phyloP scores from a whole-genome alignment of 2,797 vertebrate genomes.

The Euthynnus affinis region DNA sequence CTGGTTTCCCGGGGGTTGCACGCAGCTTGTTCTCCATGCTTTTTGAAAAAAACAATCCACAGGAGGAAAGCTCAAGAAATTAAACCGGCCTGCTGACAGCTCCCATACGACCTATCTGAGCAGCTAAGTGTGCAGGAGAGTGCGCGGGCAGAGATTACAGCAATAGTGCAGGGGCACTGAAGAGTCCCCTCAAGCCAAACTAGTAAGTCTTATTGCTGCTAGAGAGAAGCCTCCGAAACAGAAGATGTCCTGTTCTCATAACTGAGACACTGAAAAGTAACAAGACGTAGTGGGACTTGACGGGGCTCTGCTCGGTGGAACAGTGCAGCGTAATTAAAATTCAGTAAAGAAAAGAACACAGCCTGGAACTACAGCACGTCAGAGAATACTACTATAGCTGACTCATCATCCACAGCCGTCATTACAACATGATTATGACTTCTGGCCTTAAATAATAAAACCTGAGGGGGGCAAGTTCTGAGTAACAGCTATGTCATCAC shows the following conservation, averaged over 20 bases:
- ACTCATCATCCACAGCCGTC: constrained; percentile 73
- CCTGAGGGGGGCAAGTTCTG: constrained; percentile 70
- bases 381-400: constrained; percentile 67
- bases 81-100: constrained; percentile 61
- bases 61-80: constrained; percentile 58
- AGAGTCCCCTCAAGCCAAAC: constrained; percentile 68
- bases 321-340: constrained; percentile 70
- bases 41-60: constrained; percentile 34
- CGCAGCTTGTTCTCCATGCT: constrained; percentile 34
- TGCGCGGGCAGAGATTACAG: constrained; percentile 60
- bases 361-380: constrained; percentile 66
- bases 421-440: constrained; percentile 61
- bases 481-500: constrained; percentile 67
- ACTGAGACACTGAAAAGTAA: constrained; percentile 37
- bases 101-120: constrained; percentile 58
- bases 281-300: constrained; percentile 39
- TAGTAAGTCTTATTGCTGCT: constrained; percentile 33
- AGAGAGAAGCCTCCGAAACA: constrained; percentile 41
- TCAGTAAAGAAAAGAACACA: constrained; percentile 58
- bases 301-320: constrained; percentile 36
- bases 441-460: constrained; percentile 65
- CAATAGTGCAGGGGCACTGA: constrained; percentile 38
- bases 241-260: constrained; percentile 54
- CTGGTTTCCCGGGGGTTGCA: constrained; percentile 42
- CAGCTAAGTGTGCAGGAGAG: constrained; percentile 39